Percentiles rank a stretch among this genome's conserved stretches.
Conservation (phyloP, 2,113 vertebrate genomes). For the Anseranas semipalmata region DNA sequence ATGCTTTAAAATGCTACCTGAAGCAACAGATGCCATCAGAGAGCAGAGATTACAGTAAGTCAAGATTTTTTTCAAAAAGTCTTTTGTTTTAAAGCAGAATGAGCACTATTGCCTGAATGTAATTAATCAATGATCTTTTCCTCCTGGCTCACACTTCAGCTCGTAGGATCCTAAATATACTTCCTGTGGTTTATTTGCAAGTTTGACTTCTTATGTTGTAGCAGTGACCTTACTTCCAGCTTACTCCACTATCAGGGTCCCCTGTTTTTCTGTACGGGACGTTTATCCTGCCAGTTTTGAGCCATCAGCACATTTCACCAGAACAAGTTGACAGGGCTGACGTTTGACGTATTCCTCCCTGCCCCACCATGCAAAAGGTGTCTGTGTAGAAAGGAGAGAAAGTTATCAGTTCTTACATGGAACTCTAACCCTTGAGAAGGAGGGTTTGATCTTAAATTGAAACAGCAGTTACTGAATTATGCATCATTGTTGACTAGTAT, state of each 20-base stretch:
- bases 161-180: background rate
- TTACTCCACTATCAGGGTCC: background rate
- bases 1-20: slow-evolving; percentile 68
- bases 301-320: background rate
- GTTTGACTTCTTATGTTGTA: background rate
- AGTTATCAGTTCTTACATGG: background rate
- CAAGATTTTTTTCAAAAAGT: background rate
- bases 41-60: slow-evolving; percentile 32
- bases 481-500: background rate
- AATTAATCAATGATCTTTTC: background rate
- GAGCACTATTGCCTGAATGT: background rate
- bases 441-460: background rate
- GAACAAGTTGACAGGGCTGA: background rate
- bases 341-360: background rate
- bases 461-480: background rate
- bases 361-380: background rate
- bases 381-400: background rate
- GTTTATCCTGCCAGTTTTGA: background rate
- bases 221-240: background rate
- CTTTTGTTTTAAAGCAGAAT: background rate
- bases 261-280: background rate
- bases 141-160: background rate
- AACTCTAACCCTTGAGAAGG: background rate
- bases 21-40: slow-evolving; percentile 33
- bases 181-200: background rate